Evolutionary conservation across 2,113 vertebrate species (phyloP).

Genomic region (Coregonus clupeaformis): DNA sequence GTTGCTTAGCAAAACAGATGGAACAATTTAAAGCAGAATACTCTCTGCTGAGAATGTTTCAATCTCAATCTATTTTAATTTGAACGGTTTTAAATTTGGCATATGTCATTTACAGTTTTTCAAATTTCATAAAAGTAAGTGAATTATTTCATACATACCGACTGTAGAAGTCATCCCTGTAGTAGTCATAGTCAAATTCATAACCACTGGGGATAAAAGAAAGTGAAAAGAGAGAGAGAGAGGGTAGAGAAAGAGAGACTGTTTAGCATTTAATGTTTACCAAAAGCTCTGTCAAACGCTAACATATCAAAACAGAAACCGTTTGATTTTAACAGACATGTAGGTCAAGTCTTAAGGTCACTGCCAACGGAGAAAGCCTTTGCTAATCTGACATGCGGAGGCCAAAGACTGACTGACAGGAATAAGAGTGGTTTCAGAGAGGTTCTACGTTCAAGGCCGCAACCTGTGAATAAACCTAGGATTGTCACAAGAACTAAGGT

Average conservation of each 20-base stretch:
- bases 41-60: too few species aligned
- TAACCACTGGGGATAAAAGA: conserved; percentile 86
- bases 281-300: neutral
- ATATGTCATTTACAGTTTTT: neutral
- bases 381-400: neutral
- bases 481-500: too few species aligned
- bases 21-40: too few species aligned
- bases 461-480: too few species aligned
- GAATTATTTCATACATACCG: conserved; percentile 78
- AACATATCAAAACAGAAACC: neutral
- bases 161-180: conserved; percentile 98
- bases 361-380: neutral
- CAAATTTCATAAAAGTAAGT: neutral
- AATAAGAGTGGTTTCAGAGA: conserved; percentile 22
- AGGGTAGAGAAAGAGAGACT: conserved; percentile 23
- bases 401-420: conserved; percentile 9
- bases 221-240: too few species aligned
- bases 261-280: neutral
- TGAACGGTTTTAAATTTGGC: too few species aligned
- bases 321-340: neutral
- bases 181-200: conserved; percentile 99
- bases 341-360: too few species aligned
- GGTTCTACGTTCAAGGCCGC: too few species aligned
- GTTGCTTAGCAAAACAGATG: too few species aligned
- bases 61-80: too few species aligned